phyloP scores from a whole-genome alignment of 1,140 invertebrate species.

The Eueides isabella region DNA sequence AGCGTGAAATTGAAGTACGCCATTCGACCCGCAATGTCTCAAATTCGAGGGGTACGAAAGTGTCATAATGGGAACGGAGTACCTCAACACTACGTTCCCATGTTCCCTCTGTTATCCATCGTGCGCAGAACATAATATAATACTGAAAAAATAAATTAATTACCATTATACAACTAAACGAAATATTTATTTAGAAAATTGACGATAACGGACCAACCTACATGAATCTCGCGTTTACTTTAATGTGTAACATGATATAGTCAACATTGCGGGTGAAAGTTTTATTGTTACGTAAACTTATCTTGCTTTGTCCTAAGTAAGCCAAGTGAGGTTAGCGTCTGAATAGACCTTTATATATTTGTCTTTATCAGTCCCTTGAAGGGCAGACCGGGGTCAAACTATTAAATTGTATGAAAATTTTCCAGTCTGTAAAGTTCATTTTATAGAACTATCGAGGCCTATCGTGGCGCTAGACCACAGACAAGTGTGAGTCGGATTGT shows the following conservation, averaged over 20 bases:
- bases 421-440: neutral
- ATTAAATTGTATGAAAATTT: neutral
- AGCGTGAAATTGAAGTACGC: too few relatives aligned
- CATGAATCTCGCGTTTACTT: neutral
- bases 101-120: too few relatives aligned
- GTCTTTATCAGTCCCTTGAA: neutral
- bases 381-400: constrained; percentile 6
- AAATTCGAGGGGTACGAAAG: too few relatives aligned
- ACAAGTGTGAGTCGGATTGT: too few relatives aligned
- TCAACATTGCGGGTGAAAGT: neutral
- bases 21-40: too few relatives aligned
- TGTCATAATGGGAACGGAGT: too few relatives aligned
- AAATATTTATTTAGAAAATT: neutral
- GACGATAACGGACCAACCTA: neutral
- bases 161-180: too few relatives aligned
- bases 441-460: neutral
- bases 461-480: too few relatives aligned
- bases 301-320: constrained; percentile 2
- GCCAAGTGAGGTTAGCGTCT: neutral
- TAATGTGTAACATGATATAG: neutral
- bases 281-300: constrained; percentile 9
- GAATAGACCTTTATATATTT: neutral
- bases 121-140: too few relatives aligned
- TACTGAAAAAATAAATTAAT: too few relatives aligned
- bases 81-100: too few relatives aligned